These are phyloP conservation scores for Diplosoma virens DNA, from an alignment of 23 tunicate genomes.

Conservation along the genomic window DNA sequence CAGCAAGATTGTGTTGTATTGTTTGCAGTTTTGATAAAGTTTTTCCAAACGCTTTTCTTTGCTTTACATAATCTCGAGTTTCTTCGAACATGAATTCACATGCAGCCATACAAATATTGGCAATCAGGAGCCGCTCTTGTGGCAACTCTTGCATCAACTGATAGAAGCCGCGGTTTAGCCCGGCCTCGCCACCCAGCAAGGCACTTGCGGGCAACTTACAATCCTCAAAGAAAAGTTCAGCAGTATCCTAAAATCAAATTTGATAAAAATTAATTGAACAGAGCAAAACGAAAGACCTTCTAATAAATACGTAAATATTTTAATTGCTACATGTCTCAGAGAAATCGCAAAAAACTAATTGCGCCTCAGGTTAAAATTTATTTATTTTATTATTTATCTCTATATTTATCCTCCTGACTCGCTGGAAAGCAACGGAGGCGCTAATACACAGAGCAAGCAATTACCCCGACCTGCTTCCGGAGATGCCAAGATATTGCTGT, in stretches of 20 bases:
- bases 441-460: no score
- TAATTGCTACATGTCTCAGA: no score
- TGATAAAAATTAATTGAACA: neutral
- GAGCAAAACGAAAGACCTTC: neutral
- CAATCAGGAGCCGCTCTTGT: conserved; percentile 84
- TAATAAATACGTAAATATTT: no score
- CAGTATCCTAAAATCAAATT: conserved; percentile 59
- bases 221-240: conserved; percentile 96
- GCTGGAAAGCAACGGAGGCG: no score
- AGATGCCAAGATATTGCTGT: no score
- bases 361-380: no score
- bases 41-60: conserved; percentile 96
- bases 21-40: conserved; percentile 85
- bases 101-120: conserved; percentile 70
- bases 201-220: conserved; percentile 77
- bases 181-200: conserved; percentile 90
- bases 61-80: conserved; percentile 95
- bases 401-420: no score
- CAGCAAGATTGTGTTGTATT: conserved; percentile 92
- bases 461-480: no score
- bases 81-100: conserved; percentile 92
- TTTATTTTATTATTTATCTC: no score
- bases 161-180: conserved; percentile 82
- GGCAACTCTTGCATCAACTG: conserved; percentile 95
- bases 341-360: no score